These are phyloP conservation scores for Volucella bombylans DNA, from an alignment of 2,888 invertebrate genomes.

Conservation along the genomic window DNA sequence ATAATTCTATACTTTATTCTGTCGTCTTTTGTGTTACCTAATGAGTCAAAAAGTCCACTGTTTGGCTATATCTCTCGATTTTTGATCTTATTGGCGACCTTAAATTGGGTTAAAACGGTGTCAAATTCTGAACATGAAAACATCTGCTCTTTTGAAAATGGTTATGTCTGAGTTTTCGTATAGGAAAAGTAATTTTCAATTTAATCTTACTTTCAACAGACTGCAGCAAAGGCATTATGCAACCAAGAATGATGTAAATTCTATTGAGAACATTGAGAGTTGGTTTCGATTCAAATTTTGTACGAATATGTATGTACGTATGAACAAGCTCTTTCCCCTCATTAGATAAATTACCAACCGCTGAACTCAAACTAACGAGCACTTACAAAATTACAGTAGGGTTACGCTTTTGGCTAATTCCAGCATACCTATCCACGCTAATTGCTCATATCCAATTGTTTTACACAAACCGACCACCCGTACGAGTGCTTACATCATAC, in stretches of 20 bases:
- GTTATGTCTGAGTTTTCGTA: background rate
- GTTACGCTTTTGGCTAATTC: constrained; percentile 65
- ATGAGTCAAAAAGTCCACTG: too few relatives aligned
- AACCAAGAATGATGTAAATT: too few relatives aligned
- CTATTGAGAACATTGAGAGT: too few relatives aligned
- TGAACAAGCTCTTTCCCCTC: constrained; percentile 19
- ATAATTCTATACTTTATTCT: too few relatives aligned
- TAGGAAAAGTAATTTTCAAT: too few relatives aligned
- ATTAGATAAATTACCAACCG: constrained; percentile 30
- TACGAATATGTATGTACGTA: background rate
- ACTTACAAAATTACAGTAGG: constrained; percentile 65
- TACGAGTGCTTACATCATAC: constrained; percentile 40
- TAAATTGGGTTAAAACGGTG: constrained; percentile 1
- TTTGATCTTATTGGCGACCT: too few relatives aligned
- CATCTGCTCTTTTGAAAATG: constrained; percentile 6
- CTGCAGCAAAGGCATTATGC: too few relatives aligned
- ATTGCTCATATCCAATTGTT: constrained; percentile 71
- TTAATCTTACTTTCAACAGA: too few relatives aligned
- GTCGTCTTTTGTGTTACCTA: too few relatives aligned
- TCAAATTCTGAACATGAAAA: background rate
- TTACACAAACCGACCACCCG: constrained; percentile 47
- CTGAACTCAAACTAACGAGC: constrained; percentile 44
- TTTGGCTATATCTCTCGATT: too few relatives aligned
- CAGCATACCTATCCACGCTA: constrained; percentile 54
- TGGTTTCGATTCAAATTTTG: too few relatives aligned